These are phyloP conservation scores for Automeris io DNA, from an alignment of 2,888 invertebrate species.

Conservation along the genomic window DNA sequence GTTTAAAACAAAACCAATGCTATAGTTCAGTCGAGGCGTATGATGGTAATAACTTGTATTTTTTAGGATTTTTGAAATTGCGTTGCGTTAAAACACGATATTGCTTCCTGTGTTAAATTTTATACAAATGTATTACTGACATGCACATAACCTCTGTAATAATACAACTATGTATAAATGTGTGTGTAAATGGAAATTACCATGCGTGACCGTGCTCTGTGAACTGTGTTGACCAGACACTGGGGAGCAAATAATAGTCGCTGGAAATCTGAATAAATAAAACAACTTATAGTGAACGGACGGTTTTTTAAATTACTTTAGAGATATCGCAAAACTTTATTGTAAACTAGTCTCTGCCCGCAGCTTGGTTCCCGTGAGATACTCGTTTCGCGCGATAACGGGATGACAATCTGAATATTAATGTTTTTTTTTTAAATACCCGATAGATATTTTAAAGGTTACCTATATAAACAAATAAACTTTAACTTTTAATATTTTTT, in stretches of 20 bases:
- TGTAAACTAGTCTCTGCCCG: no score
- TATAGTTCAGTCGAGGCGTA: not conserved
- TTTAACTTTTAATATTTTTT: no score
- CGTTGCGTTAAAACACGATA: constrained; percentile 3
- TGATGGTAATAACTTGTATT: not conserved
- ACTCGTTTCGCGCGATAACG: no score
- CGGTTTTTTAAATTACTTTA: no score
- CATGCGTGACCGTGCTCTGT: constrained; percentile 56
- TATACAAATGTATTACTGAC: not conserved
- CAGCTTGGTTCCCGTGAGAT: no score
- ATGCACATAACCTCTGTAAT: constrained; percentile 4
- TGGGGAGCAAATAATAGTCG: constrained; percentile 19
- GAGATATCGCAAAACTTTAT: no score
- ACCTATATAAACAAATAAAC: no score
- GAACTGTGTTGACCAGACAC: constrained; percentile 53
- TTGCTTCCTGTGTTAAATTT: not conserved
- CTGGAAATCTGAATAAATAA: constrained; percentile 13
- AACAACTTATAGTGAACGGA: no score
- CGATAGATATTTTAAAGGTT: no score
- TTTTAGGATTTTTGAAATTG: not conserved
- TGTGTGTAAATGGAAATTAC: constrained; percentile 43
- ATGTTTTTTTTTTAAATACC: no score
- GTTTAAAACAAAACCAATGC: no score
- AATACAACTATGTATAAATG: constrained; percentile 26
- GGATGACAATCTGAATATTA: no score